Conservation (phyloP, 2,113 vertebrate species). For the Serilophus lunatus region DNA sequence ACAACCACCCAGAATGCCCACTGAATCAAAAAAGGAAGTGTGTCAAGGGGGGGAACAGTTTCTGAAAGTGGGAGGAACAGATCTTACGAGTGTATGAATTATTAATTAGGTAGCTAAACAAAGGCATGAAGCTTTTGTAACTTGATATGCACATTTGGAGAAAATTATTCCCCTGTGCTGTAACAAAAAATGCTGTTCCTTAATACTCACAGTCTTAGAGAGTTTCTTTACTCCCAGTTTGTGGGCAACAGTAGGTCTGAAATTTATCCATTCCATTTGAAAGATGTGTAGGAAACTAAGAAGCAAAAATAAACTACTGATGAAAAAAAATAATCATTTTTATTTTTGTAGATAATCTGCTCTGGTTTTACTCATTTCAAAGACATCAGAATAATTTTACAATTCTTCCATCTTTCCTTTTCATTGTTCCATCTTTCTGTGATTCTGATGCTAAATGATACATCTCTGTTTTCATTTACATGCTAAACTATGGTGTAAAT, state of each 20-base stretch:
- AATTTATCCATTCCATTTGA: background rate
- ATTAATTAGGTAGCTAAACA: background rate
- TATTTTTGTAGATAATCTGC: background rate
- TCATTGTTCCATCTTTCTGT: no score
- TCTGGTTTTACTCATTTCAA: background rate
- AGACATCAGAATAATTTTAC: background rate
- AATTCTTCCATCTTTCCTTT: background rate
- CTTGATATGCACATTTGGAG: background rate
- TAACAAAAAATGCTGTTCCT: background rate
- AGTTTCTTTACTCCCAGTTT: background rate
- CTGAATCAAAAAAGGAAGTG: background rate
- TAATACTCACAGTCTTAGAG: background rate
- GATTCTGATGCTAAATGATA: background rate
- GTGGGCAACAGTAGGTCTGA: background rate
- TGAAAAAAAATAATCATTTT: background rate
- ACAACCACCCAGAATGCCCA: background rate
- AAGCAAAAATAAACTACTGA: background rate
- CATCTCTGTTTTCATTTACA: background rate
- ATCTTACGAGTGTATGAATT: background rate
- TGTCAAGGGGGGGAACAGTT: background rate
- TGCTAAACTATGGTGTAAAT: background rate
- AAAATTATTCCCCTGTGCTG: background rate
- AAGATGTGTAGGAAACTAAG: background rate
- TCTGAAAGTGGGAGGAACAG: background rate
- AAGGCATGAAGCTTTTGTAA: background rate